Percentiles rank a stretch among this genome's conserved stretches.
Evolutionary conservation across 2,888 invertebrate genomes (phyloP).

Genomic region (Protonemura montana): DNA sequence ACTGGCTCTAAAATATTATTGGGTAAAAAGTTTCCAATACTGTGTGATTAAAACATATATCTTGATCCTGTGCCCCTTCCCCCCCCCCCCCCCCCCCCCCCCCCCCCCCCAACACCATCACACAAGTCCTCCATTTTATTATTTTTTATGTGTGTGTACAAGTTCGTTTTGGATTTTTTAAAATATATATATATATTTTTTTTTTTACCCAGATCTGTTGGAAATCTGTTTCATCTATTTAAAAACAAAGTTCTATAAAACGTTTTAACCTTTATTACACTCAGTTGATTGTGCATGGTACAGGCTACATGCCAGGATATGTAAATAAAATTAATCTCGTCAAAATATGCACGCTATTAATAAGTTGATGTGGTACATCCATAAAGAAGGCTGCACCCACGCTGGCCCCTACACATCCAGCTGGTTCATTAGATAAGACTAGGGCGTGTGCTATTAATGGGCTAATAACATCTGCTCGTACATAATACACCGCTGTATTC

Average conservation of each 20-base stretch:
- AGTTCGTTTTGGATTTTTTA: too few species aligned
- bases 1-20: too few species aligned
- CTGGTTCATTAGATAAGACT: constrained; percentile 12
- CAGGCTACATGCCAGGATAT: background rate
- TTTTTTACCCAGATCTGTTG: too few species aligned
- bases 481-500: background rate
- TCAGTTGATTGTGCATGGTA: background rate
- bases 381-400: background rate
- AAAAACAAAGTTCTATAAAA: background rate
- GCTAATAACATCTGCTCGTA: constrained; percentile 2
- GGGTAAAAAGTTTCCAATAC: too few species aligned
- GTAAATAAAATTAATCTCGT: constrained; percentile 12
- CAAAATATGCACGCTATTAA: constrained; percentile 4
- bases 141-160: too few species aligned
- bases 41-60: too few species aligned
- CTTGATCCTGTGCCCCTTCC: too few species aligned
- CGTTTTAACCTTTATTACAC: background rate
- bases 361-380: background rate
- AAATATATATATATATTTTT: too few species aligned
- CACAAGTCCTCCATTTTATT: too few species aligned
- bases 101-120: too few species aligned
- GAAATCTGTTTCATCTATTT: background rate
- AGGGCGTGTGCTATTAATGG: background rate
- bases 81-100: too few species aligned
- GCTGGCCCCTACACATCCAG: background rate